phyloP scores from a whole-genome alignment of 2,113 vertebrate species.

The Numenius arquata region DNA sequence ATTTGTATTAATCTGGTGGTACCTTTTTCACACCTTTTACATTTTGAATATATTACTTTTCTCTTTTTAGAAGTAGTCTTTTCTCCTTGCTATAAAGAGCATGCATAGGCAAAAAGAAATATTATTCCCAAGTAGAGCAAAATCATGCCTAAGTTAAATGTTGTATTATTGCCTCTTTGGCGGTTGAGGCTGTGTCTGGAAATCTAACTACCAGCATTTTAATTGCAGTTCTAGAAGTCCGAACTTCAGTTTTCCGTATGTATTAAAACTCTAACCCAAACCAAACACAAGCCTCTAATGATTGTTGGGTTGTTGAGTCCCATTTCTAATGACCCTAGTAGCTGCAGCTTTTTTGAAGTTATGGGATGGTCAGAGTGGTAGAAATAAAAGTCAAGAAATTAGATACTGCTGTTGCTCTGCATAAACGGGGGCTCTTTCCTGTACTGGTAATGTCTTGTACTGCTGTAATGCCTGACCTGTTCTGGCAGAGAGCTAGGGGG shows the following conservation, averaged over 20 bases:
- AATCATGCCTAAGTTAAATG: background rate
- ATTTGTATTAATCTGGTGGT: background rate
- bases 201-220: background rate
- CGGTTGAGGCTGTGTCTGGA: background rate
- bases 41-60: background rate
- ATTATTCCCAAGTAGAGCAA: background rate
- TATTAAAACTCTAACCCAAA: background rate
- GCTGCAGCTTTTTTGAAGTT: background rate
- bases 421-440: background rate
- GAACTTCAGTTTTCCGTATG: background rate
- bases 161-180: accelerated
- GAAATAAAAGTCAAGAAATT: background rate
- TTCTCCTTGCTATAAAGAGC: background rate
- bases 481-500: background rate
- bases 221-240: background rate
- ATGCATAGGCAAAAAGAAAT: background rate
- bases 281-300: background rate
- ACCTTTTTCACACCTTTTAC: background rate
- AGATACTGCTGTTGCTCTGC: background rate
- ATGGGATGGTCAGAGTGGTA: too few relatives aligned
- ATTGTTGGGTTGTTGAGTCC: background rate
- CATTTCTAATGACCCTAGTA: background rate
- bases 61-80: background rate
- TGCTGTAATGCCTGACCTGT: background rate
- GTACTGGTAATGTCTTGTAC: background rate